Base-by-base conservation (phyloP, 2,797 vertebrate genomes). In the Harpagifer antarcticus region DNA sequence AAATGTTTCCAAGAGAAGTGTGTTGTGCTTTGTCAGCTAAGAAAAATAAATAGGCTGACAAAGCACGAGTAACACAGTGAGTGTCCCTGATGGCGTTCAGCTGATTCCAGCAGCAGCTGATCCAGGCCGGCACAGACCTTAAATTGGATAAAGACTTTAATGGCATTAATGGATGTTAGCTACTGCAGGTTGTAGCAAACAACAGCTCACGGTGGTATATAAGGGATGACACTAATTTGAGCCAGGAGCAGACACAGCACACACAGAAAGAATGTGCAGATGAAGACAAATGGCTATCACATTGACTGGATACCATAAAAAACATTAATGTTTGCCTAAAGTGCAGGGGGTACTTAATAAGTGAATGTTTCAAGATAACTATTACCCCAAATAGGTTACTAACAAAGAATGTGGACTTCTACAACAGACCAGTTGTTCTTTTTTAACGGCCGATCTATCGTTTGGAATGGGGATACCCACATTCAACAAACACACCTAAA, bases 61-160 rank as follows among this genome's bases (percentile, higher is more conserved):
- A 19, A 55, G 33, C 62, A 73, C 9, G 37, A 70, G 55, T 33
- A 40, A 27, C 27, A 49, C 61, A 68, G 15, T 0, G 2, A 15
- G 17, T 76, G 78, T 40, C 50, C 69, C 59, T 67, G 65, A 47
- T 66, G 70, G 70, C 43, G 47, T 76, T 57, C 2, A 33, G 68
- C 75, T 68, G 70, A 81, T 23, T 43, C 45, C 69, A 66, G 78
- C 68, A 79, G 71, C 80, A 76, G 86, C 79, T 82, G 84, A 69
- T 64, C 68, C 59, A 54, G 58, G 42, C 40, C 37, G 9, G 63
- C 69, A 60, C 73, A 31, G 63, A 59, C 74, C 52, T 82, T 50
- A 80, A 90, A 87, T 76, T 76, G 81, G 86, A 90, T 91, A 61
- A 89, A 82, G 72, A 79, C 76, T 69, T 80, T 88, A 85, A 83